Evolutionary conservation across 1,140 invertebrate genomes (phyloP), one percentile per base, ranked within the genome.

Genomic region (Ostrea edulis): DNA sequence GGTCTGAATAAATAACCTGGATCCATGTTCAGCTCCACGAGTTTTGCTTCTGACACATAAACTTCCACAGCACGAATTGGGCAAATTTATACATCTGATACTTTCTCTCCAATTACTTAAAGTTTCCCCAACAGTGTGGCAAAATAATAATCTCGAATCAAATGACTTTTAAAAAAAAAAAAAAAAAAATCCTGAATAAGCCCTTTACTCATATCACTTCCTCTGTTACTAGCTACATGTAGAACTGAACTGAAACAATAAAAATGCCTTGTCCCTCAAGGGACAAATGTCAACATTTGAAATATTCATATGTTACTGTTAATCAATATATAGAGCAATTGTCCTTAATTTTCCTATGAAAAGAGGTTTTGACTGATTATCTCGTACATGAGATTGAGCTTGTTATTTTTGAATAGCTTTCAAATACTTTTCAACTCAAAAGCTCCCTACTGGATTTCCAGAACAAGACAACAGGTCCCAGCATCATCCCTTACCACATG

Each of bases 181-280:
- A n/a, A n/a, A n/a, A n/a, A n/a, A 5, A 90, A 65, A 51, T 88
- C 83, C 62, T 89, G 90, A 20, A 77, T 62, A 25, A 89, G 29
- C 44, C 71, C 58, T 14, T 71, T 17, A 17, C 82, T 71, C 54
- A 90, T 54, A 85, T 90, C 88, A 55, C 55, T 62, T 11, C 87
- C 87, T 25, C 87, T 84, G 85, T 90, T 87, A 53, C 87, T 83
- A 52, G 86, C 89, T 86, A 90, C n/a, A n/a, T n/a, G n/a, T n/a
- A 88, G 81, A 87, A 90, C 17, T 87, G 89, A 54, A 88, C 81
- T 35, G 52, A 86, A 35, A 90, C n/a, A n/a, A n/a, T n/a, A 86
- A 52, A 88, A 44, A 87, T 54, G 89, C 89, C 25, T 68, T 82
- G 82, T 90, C 89, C 84, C 89, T 86, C 51, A 71, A 54, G 77